phyloP scores from a whole-genome alignment of 2,797 vertebrate species.

The Brachyrhaphis roseni region DNA sequence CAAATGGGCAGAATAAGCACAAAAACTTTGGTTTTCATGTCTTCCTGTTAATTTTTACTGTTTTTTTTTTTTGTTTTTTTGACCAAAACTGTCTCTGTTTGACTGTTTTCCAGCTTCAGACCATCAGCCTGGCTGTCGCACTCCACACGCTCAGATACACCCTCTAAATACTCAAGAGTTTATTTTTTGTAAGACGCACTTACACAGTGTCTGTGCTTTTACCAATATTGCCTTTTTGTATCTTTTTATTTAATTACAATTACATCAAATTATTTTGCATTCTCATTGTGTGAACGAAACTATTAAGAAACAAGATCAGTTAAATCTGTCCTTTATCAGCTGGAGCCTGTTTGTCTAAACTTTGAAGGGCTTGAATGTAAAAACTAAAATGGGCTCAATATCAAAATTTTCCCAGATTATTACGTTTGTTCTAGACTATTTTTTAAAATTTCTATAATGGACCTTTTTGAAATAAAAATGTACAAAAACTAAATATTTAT shows the following conservation, averaged over 20 bases:
- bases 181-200: conserved; percentile 71
- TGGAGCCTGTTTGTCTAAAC: conserved; percentile 37
- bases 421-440: conserved; percentile 60
- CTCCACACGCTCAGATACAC: conserved; percentile 30
- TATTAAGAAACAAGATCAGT: conserved; percentile 54
- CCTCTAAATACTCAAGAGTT: conserved; percentile 41
- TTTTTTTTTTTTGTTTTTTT: conserved; percentile 21
- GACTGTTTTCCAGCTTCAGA: conserved; percentile 27
- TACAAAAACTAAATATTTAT: conserved; percentile 78
- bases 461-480: conserved; percentile 71
- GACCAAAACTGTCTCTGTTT: conserved; percentile 14
- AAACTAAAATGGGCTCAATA: conserved; percentile 50
- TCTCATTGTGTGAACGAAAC: conserved; percentile 39
- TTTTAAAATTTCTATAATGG: conserved; percentile 63
- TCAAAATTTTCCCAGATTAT: conserved; percentile 40
- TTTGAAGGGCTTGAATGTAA: conserved; percentile 49
- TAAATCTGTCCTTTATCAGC: conserved; percentile 36
- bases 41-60: conserved; percentile 58
- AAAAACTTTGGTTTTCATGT: conserved; percentile 31
- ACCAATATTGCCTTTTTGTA: conserved; percentile 68
- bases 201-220: conserved; percentile 61
- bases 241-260: conserved; percentile 75
- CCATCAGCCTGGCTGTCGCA: conserved; percentile 35
- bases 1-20: conserved; percentile 32
- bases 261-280: conserved; percentile 51